Conservation (phyloP, 2,797 vertebrate genomes). For the Leucoraja ocellata region DNA sequence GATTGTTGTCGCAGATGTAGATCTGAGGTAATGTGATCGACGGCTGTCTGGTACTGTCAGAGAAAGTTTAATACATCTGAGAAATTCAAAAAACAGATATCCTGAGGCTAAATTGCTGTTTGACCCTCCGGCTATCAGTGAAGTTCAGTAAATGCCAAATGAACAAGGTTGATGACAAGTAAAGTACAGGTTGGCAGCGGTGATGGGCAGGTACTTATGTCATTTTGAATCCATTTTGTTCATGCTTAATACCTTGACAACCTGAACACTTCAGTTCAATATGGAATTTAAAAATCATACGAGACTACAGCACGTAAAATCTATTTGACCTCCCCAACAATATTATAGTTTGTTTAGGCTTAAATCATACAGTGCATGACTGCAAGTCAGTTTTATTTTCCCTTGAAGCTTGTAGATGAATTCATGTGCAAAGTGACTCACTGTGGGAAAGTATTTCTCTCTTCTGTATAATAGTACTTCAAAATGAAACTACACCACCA, state of each 20-base stretch:
- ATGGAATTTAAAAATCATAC: neutral
- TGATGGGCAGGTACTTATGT: neutral
- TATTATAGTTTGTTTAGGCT: neutral
- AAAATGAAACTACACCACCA: neutral
- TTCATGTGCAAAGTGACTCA: neutral
- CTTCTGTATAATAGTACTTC: neutral
- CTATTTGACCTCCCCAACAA: neutral
- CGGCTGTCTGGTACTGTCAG: neutral
- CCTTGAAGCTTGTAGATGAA: neutral
- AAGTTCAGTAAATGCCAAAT: conserved; percentile 22
- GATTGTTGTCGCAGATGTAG: neutral
- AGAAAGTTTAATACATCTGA: neutral
- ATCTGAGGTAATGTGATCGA: neutral
- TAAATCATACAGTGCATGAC: neutral
- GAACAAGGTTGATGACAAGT: conserved; percentile 4
- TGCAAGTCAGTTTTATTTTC: neutral
- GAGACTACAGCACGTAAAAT: neutral
- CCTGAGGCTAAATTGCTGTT: neutral
- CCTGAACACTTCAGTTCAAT: neutral
- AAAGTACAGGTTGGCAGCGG: neutral
- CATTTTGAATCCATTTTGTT: conserved; percentile 32
- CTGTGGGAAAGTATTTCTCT: neutral
- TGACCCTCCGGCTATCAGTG: neutral
- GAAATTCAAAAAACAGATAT: neutral
- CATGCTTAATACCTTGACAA: neutral